A percentile compares a stretch with the other conserved stretches of the same genome.
Evolutionary conservation across 2,888 invertebrate species (phyloP).

Genomic region (Nomada fabriciana): DNA sequence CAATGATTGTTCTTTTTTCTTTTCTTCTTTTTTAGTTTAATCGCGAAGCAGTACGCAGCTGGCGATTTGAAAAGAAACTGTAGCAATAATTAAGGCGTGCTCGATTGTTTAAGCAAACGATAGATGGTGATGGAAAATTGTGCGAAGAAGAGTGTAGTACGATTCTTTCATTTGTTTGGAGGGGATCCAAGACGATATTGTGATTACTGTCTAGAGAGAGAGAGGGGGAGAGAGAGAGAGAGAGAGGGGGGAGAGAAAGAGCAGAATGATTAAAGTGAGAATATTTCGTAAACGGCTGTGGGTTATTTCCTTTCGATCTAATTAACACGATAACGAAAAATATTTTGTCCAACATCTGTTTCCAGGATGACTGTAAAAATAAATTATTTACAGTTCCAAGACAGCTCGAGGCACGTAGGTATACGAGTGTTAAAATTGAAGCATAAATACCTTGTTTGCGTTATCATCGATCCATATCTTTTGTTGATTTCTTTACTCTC

Average conservation of each 20-base stretch:
- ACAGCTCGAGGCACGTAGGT: too few relatives aligned
- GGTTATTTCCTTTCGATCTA: not conserved
- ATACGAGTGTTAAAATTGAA: not conserved
- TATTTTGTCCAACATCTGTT: not conserved
- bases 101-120: too few relatives aligned
- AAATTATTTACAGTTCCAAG: not conserved
- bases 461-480: not conserved
- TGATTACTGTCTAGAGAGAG: not conserved
- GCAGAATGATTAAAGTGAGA: conserved; percentile 14
- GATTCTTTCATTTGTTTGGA: not conserved
- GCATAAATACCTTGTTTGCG: not conserved
- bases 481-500: not conserved
- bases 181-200: not conserved
- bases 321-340: not conserved
- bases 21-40: not conserved
- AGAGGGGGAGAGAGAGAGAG: too few relatives aligned
- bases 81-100: not conserved
- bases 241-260: not conserved
- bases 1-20: not conserved
- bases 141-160: not conserved
- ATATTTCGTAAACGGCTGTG: conserved; percentile 25
- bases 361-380: not conserved
- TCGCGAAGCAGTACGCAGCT: not conserved
- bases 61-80: not conserved
- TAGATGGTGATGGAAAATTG: too few relatives aligned